These are phyloP conservation scores for Coenonympha arcania DNA, from an alignment of 2,888 invertebrate species.

Conservation along the genomic window DNA sequence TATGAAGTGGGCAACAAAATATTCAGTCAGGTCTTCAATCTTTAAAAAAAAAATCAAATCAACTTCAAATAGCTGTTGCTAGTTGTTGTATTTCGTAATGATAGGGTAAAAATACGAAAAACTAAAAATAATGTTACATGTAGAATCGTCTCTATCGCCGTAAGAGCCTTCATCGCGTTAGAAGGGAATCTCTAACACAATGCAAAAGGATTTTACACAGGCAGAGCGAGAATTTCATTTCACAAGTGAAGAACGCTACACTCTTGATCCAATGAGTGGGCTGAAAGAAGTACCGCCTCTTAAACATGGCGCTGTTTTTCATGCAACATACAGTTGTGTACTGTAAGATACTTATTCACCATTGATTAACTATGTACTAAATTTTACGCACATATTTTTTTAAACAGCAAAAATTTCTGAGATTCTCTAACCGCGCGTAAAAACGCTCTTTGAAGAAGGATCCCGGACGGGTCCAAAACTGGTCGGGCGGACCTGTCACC, in stretches of 20 bases:
- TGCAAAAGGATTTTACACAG: constrained; percentile 10
- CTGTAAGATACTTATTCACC: no score
- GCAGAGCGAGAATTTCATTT: constrained; percentile 7
- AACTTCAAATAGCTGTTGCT: no score
- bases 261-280: constrained; percentile 12
- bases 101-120: neutral
- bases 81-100: neutral
- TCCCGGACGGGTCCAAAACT: no score
- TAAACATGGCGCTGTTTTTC: neutral
- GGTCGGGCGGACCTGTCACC: no score
- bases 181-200: neutral
- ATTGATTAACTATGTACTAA: no score
- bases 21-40: neutral
- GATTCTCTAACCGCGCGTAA: no score
- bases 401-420: no score
- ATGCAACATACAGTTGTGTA: neutral
- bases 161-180: neutral
- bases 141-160: neutral
- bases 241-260: constrained; percentile 5
- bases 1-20: no score
- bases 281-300: constrained; percentile 7
- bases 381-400: no score
- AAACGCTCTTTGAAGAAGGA: no score
- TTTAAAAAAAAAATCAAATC: no score
- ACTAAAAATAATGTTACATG: neutral